These are phyloP conservation scores for Echinarachnius parma DNA, from an alignment of 53 echinoderm and acorn worm species.

Conservation along the genomic window DNA sequence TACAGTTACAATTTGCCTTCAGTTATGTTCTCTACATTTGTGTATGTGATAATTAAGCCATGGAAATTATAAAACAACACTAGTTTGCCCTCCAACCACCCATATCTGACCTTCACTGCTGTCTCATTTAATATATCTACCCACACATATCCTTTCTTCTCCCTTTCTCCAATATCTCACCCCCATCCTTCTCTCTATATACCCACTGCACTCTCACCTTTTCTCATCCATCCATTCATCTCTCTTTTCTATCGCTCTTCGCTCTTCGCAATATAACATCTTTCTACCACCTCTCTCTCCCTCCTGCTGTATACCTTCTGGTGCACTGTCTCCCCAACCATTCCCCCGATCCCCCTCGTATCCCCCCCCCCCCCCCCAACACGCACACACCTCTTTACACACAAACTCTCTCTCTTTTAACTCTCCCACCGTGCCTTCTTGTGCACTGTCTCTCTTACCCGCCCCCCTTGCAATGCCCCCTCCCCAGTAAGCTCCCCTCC, in stretches of 20 bases:
- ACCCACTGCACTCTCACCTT: neutral
- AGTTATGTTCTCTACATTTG: neutral
- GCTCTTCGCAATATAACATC: too few species aligned
- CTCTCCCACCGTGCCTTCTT: too few species aligned
- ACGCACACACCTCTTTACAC: too few species aligned
- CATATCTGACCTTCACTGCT: neutral
- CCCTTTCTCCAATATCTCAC: neutral
- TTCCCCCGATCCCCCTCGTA: too few species aligned
- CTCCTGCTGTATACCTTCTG: too few species aligned
- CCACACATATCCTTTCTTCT: neutral
- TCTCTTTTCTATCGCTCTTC: neutral
- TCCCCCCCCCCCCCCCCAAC: too few species aligned
- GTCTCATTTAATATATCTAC: neutral
- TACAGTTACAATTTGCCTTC: neutral
- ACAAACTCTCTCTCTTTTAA: too few species aligned
- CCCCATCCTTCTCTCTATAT: neutral
- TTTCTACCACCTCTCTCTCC: too few species aligned
- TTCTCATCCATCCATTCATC: neutral
- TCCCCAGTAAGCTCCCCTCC: neutral
- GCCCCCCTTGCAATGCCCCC: neutral
- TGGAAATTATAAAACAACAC: neutral
- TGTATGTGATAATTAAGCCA: neutral
- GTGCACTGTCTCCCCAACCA: too few species aligned
- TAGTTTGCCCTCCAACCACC: neutral
- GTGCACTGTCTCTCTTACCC: neutral